Percentiles rank a stretch among this genome's conserved stretches.
Evolutionary conservation across 2,888 invertebrate genomes (phyloP).

Genomic region (Nycteola revayana): DNA sequence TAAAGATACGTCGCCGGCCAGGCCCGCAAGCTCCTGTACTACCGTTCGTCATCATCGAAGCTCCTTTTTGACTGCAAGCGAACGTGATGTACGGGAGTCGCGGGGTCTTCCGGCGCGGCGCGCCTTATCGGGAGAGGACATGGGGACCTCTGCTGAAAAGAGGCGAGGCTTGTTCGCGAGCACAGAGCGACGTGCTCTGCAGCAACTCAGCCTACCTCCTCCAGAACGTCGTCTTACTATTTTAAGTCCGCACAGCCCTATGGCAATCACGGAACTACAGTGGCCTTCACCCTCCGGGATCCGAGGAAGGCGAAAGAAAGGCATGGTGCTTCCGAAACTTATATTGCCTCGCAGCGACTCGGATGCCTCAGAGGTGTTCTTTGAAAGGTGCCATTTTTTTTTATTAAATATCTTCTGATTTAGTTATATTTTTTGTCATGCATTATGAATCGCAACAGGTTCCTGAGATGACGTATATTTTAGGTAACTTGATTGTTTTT

Average conservation of each 20-base stretch:
- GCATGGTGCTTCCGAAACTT: slow-evolving; percentile 87
- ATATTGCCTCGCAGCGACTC: slow-evolving; percentile 89
- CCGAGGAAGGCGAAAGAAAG: slow-evolving; percentile 85
- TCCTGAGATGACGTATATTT: no score
- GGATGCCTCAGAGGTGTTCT: slow-evolving; percentile 85
- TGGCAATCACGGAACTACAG: slow-evolving; percentile 85
- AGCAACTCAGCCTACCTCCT: slow-evolving; percentile 87
- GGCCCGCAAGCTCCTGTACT: slow-evolving; percentile 77
- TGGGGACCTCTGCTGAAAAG: slow-evolving; percentile 84
- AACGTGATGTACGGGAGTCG: slow-evolving; percentile 85
- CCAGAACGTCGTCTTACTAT: slow-evolving; percentile 88
- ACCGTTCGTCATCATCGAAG: slow-evolving; percentile 78
- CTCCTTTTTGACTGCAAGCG: slow-evolving; percentile 85
- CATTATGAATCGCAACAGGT: no score
- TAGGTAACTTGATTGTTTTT: no score
- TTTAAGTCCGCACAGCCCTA: slow-evolving; percentile 90
- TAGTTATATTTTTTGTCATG: no score
- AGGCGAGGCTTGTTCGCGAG: slow-evolving; percentile 86
- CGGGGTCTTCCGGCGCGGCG: slow-evolving; percentile 84
- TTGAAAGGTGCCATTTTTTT: slow-evolving; percentile 77
- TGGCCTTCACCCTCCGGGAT: slow-evolving; percentile 82
- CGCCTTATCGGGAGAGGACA: slow-evolving; percentile 84
- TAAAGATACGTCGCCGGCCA: slow-evolving; percentile 78
- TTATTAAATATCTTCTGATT: slow-evolving; percentile 10
- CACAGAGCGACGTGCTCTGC: slow-evolving; percentile 83